Percentiles rank a stretch among this genome's conserved stretches.
Evolutionary conservation across 2,888 invertebrate genomes (phyloP).

Genomic region (Parasteatoda lunata): DNA sequence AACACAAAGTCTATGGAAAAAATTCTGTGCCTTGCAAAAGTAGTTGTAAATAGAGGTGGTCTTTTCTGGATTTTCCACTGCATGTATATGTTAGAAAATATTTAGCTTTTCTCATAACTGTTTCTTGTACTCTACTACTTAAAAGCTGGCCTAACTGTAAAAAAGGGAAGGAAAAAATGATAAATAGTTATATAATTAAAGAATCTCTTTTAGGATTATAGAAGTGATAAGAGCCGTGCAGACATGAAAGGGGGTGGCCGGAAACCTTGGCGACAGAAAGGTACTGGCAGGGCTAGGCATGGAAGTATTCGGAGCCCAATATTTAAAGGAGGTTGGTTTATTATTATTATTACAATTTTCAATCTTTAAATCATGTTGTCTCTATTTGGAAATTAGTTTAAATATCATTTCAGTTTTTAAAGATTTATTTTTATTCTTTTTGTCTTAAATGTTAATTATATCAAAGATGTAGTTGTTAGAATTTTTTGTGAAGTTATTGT

Average conservation of each 20-base stretch:
- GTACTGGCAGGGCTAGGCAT: conserved; percentile 90
- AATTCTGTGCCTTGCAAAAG: too few species aligned
- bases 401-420: background rate
- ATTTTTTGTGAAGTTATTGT: too few species aligned
- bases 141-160: too few species aligned
- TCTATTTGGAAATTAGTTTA: background rate
- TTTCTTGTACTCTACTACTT: too few species aligned
- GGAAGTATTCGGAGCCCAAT: conserved; percentile 93
- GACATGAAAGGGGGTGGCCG: conserved; percentile 91
- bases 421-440: background rate
- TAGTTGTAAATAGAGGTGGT: too few species aligned
- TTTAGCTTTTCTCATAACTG: too few species aligned
- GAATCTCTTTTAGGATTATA: conserved; percentile 79
- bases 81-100: too few species aligned
- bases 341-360: background rate
- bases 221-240: conserved; percentile 84
- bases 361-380: background rate
- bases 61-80: too few species aligned
- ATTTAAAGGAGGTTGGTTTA: conserved; percentile 79
- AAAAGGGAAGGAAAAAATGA: too few species aligned
- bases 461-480: too few species aligned
- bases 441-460: too few species aligned
- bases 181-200: background rate
- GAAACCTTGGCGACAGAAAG: conserved; percentile 99
- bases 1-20: too few species aligned